phyloP scores from a whole-genome alignment of 2,888 invertebrate genomes.

The Erebia aethiops region DNA sequence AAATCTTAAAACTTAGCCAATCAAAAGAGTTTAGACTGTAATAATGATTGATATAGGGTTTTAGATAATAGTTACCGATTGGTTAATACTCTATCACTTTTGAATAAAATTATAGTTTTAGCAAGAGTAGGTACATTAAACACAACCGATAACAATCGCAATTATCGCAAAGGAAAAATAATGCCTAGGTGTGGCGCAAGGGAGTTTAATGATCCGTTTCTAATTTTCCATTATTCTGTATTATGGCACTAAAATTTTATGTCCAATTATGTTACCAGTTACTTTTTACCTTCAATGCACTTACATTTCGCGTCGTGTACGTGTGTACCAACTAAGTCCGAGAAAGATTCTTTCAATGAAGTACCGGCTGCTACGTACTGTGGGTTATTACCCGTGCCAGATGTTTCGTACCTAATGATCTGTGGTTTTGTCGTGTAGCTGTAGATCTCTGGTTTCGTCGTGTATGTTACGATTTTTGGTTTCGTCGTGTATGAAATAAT shows the following conservation, averaged over 20 bases:
- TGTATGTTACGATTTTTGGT: constrained; percentile 46
- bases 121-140: too few species aligned
- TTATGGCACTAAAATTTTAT: constrained; percentile 60
- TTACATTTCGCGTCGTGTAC: constrained; percentile 68
- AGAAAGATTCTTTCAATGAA: constrained; percentile 63
- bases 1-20: too few species aligned
- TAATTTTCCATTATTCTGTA: constrained; percentile 2
- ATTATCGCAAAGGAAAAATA: not conserved
- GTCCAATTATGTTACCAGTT: constrained; percentile 28
- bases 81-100: not conserved
- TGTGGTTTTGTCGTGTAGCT: constrained; percentile 57
- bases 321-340: constrained; percentile 61
- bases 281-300: constrained; percentile 68
- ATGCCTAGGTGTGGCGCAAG: not conserved
- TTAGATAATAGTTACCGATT: too few species aligned
- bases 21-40: too few species aligned
- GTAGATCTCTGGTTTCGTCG: constrained; percentile 45
- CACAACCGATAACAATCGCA: not conserved
- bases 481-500: constrained; percentile 58
- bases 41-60: too few species aligned
- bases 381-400: constrained; percentile 68
- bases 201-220: too few species aligned
- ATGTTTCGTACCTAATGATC: constrained; percentile 67
- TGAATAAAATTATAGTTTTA: not conserved
- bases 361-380: constrained; percentile 69